Evolutionary conservation across 2,113 vertebrate genomes (phyloP), one percentile per base, ranked within the genome.

Genomic region (Rhinogobius similis): DNA sequence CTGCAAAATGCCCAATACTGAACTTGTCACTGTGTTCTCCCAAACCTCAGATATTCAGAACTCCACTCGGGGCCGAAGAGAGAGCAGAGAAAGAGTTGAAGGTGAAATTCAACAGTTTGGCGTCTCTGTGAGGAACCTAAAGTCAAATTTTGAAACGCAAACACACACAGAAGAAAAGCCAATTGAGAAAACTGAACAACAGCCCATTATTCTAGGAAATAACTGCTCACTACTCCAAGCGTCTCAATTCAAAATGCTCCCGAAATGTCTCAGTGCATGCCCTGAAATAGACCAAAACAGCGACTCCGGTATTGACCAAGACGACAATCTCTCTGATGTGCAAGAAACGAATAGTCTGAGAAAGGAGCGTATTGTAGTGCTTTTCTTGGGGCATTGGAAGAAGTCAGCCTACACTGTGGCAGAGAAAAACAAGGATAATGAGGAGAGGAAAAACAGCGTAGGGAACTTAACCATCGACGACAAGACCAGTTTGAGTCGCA

Each of bases 371-470:
- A 96, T 96, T 10, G 93, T 98, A 18, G 93, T 94, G 62, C 90
- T 98, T 52, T 99, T 98, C 87, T 88, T 99, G 29, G 88, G 95
- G 61, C 97, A 99, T 89, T 99, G 97, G 97, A 97, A 95, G 87
- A 96, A 93, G 76, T 96, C 94, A 0, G 93, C 95, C 13, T 96
- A 92, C 67, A 74, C 90, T 0, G 86, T 89, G 1, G 90, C 93
- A 0, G 66, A 94, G 70, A 92, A 81, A 89, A 89, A 88, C 4
- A 91, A 67, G 0, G 92, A 86, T 9, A 69, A 81, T 1, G 83
- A 62, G 1, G 89, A 87, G 76, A 87, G 88, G 68, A 92, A 91
- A 86, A 59, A 72, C 71, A 91, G 82, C 52, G 32, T 44, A 9
- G 62, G 52, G 36, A 76, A 10, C 10, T 21, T 0, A 4, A 72